phyloP scores from a whole-genome alignment of 2,113 vertebrate genomes.

The Osmerus eperlanus region DNA sequence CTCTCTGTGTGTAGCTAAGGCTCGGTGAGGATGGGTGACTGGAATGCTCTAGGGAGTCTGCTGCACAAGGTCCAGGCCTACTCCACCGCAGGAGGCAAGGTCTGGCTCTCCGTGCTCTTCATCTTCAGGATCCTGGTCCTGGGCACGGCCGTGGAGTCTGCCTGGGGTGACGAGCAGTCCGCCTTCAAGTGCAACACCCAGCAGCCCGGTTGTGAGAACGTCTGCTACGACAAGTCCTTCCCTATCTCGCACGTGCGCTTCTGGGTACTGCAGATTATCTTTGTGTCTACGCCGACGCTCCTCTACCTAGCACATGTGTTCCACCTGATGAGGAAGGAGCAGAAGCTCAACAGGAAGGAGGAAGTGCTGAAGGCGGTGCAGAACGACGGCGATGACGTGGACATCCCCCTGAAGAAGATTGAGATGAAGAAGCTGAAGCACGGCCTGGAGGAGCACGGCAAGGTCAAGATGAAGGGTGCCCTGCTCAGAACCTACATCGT shows the following conservation, averaged over 20 bases:
- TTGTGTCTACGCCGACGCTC: constrained; percentile 94
- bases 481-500: constrained; percentile 94
- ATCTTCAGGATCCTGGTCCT: constrained; percentile 95
- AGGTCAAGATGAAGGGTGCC: constrained; percentile 96
- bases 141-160: constrained; percentile 94
- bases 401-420: constrained; percentile 90
- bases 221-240: constrained; percentile 98
- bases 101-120: constrained; percentile 97
- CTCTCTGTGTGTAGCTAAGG: constrained; percentile 62
- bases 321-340: constrained; percentile 93
- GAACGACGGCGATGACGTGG: constrained; percentile 88
- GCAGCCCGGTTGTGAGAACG: constrained; percentile 95
- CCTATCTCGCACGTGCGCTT: constrained; percentile 97
- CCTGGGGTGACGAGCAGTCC: constrained; percentile 97
- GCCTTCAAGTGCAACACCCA: constrained; percentile 97
- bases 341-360: constrained; percentile 90
- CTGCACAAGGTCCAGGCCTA: constrained; percentile 98
- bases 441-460: constrained; percentile 91
- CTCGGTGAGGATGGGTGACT: constrained; percentile 89
- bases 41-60: constrained; percentile 94
- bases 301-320: constrained; percentile 94
- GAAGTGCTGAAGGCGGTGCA: constrained; percentile 87
- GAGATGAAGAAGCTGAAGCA: constrained; percentile 96
- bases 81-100: constrained; percentile 95
- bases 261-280: constrained; percentile 99